phyloP scores from a whole-genome alignment of 2,797 vertebrate genomes.

The Lophius americanus region DNA sequence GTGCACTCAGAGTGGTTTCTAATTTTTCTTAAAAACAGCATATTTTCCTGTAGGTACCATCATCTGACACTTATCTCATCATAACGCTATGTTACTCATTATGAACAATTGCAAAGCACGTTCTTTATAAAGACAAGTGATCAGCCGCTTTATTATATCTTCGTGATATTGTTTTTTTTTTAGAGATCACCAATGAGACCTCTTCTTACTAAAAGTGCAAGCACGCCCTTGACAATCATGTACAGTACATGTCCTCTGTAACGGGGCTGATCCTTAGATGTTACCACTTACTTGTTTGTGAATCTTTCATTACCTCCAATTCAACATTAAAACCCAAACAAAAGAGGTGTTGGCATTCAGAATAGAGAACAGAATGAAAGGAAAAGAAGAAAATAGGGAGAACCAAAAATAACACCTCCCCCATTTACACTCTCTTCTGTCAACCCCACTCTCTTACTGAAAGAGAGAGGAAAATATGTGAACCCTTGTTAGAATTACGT shows the following conservation, averaged over 20 bases:
- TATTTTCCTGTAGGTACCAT: no score
- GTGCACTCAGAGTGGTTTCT: no score
- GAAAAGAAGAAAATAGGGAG: slow-evolving; percentile 70
- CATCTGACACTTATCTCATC: no score
- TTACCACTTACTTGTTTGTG: slow-evolving; percentile 40
- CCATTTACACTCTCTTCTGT: slow-evolving; percentile 34
- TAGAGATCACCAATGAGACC: no score
- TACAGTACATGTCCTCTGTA: slow-evolving; percentile 31
- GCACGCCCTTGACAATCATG: no score
- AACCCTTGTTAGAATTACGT: slow-evolving; percentile 83
- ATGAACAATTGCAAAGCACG: no score
- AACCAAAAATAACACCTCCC: slow-evolving; percentile 66
- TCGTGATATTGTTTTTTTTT: no score
- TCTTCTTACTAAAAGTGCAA: no score
- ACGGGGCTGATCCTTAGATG: slow-evolving; percentile 37
- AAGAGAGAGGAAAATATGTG: slow-evolving; percentile 62
- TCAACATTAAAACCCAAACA: slow-evolving; percentile 84
- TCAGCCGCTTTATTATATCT: no score
- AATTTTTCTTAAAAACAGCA: no score
- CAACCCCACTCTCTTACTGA: slow-evolving; percentile 54
- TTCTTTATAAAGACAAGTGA: no score
- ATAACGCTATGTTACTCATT: no score
- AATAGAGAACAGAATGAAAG: slow-evolving; percentile 63
- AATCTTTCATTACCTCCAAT: slow-evolving; percentile 84
- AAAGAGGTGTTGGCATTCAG: slow-evolving; percentile 74